Evolutionary conservation across 2,113 vertebrate genomes (phyloP), one percentile per base, ranked within the genome.

Genomic region (Chroicocephalus ridibundus): DNA sequence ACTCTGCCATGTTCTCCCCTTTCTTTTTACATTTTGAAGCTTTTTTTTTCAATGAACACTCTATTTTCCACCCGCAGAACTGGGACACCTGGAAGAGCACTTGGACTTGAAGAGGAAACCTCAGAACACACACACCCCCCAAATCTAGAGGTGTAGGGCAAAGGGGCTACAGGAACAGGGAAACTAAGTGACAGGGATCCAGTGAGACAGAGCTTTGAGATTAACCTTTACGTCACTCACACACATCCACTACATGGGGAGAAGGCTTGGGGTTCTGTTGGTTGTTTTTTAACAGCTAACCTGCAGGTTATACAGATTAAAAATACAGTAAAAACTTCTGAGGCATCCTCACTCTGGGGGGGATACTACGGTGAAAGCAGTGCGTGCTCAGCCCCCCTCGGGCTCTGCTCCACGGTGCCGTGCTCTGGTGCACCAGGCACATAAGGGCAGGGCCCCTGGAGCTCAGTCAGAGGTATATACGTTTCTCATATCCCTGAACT

Each of bases 21-120:
- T 62, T 77, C 49, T 72, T 79, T 92, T 72, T 42, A 54, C 6
- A 60, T 62, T 76, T 44, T 26, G 17, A 62, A 74, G 26, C 15
- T 62, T 81, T 83, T 55, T 42, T 15, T 52, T 71, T 68, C 68
- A 75, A 15, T 55, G 42, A 86, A 66, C 11, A 5, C 10, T 44
- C 0, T 42, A 18, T 77, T 85, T 94, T 71, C 47, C 20, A 71
- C 3, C 1, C 1, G 1, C 9, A 55, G 42, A 77, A 75, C 0
- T 47, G 8, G 14, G 12, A 75, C 15, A 84, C 6, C 18, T 71
- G 38, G 55, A 91, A 78, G 9, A 81, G 20, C 24, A 83, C 17
- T 13, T 36, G 38, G 32, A 58, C 38, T 69, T 79, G 32, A 81
- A 86, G 36, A 88, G 32, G 9, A 90, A 10, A 70, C 26, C 13